Conservation (phyloP, 2,888 invertebrate species). For the Tetragnatha montana region DNA sequence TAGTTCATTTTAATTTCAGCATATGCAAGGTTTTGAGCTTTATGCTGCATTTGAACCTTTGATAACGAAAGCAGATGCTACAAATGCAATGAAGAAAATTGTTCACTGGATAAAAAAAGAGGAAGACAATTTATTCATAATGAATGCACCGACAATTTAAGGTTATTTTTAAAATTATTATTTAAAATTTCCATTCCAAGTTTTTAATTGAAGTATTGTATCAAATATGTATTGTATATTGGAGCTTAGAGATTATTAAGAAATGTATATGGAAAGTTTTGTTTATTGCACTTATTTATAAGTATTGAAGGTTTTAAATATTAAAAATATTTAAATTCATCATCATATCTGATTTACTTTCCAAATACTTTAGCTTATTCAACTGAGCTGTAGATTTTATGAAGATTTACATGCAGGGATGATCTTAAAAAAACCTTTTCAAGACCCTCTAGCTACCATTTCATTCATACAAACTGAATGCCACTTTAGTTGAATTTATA, state of each 20-base stretch:
- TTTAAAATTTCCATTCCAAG: background rate
- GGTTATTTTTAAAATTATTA: conserved; percentile 7
- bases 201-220: background rate
- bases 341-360: no score
- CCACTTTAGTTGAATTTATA: no score
- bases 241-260: background rate
- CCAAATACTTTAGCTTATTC: no score
- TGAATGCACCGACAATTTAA: conserved; percentile 71
- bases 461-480: no score
- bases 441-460: no score
- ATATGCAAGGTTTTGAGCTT: conserved; percentile 92
- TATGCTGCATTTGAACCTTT: conserved; percentile 94
- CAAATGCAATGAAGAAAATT: conserved; percentile 90
- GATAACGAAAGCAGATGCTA: conserved; percentile 89
- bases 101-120: conserved; percentile 95
- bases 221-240: no score
- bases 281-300: background rate
- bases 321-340: no score
- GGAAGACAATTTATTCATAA: conserved; percentile 80
- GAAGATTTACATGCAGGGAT: no score
- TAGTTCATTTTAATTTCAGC: conserved; percentile 79
- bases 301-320: no score
- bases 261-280: background rate
- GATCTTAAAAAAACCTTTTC: no score
- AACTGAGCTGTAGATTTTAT: no score